Evolutionary conservation across 1,140 invertebrate species (phyloP).

Genomic region (Hylyphantes graminicola): DNA sequence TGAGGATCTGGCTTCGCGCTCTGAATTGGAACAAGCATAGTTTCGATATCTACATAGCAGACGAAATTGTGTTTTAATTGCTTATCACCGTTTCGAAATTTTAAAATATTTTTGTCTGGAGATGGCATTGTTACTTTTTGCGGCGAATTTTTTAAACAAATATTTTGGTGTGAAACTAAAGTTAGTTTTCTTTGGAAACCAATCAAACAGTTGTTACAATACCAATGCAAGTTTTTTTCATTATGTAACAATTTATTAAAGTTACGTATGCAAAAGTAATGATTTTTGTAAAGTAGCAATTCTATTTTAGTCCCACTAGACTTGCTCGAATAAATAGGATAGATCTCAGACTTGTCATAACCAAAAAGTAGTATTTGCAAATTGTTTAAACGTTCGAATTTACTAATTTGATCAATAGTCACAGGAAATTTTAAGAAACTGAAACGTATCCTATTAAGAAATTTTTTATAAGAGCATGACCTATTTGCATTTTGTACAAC

Average conservation of each 20-base stretch:
- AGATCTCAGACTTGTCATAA: background rate
- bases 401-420: background rate
- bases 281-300: conserved; percentile 26
- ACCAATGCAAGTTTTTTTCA: background rate
- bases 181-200: background rate
- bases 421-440: background rate
- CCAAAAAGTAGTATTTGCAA: background rate
- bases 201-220: conserved; percentile 2
- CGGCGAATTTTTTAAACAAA: conserved; percentile 5
- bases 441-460: background rate
- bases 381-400: background rate
- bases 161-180: background rate
- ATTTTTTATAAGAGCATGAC: background rate
- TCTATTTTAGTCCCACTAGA: background rate
- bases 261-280: conserved; percentile 19
- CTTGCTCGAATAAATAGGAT: background rate
- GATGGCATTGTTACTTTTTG: background rate
- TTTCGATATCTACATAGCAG: conserved; percentile 15
- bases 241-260: background rate
- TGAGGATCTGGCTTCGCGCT: background rate
- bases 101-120: background rate
- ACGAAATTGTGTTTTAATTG: background rate
- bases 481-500: background rate
- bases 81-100: background rate
- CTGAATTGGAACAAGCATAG: background rate